These are phyloP conservation scores for Slavum lentiscoides DNA, from an alignment of 2,888 invertebrate genomes.

Conservation along the genomic window DNA sequence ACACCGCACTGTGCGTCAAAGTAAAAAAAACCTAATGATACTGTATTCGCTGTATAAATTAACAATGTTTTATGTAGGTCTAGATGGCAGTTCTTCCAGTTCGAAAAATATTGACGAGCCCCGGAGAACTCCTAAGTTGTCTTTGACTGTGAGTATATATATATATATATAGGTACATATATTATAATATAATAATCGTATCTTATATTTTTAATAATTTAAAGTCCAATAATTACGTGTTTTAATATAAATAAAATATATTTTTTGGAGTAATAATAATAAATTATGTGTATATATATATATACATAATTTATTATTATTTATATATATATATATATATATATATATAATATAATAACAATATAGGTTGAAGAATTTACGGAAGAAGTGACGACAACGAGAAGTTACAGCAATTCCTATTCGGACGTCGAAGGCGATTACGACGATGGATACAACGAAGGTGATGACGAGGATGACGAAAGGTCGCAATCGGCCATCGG, in stretches of 20 bases:
- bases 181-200: too few species aligned
- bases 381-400: constrained; percentile 61
- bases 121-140: constrained; percentile 57
- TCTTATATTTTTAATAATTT: background rate
- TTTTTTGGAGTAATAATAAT: too few species aligned
- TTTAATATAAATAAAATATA: too few species aligned
- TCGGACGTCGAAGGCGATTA: constrained; percentile 50
- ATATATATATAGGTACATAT: background rate
- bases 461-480: constrained; percentile 45
- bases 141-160: constrained; percentile 59
- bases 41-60: background rate
- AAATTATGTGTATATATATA: too few species aligned
- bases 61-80: background rate
- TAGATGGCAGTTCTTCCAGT: background rate
- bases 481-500: constrained; percentile 51
- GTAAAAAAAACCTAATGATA: background rate
- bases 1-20: too few species aligned
- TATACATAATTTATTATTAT: background rate
- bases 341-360: background rate
- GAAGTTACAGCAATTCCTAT: constrained; percentile 57
- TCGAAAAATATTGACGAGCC: background rate
- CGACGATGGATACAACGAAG: constrained; percentile 52
- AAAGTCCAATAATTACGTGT: background rate
- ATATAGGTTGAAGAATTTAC: constrained; percentile 62
- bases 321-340: too few species aligned